A percentile compares a stretch with the other conserved stretches of the same genome.
Evolutionary conservation across 2,888 invertebrate genomes (phyloP).

Genomic region (Tiliacea citrago): DNA sequence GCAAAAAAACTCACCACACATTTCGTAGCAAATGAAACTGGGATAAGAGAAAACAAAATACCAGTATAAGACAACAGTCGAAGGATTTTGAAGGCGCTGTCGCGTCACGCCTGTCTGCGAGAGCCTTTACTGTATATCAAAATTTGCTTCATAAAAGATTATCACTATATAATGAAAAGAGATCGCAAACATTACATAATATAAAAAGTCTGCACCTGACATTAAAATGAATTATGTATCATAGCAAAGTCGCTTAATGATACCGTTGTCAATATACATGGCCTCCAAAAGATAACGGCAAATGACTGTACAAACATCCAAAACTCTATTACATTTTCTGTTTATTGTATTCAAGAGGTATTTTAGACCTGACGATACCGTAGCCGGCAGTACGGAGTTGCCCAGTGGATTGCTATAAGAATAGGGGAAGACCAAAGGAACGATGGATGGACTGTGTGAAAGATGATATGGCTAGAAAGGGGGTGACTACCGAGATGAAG

Average conservation of each 20-base stretch:
- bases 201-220: background rate
- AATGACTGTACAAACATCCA: constrained; percentile 57
- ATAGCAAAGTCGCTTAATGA: constrained; percentile 4
- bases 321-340: constrained; percentile 52
- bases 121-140: background rate
- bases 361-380: constrained; percentile 46
- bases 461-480: no score
- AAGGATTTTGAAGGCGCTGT: no score
- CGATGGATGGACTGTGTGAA: no score
- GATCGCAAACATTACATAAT: constrained; percentile 6
- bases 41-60: no score
- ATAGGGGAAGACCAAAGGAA: no score
- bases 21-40: no score
- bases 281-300: constrained; percentile 33
- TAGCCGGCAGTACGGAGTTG: no score
- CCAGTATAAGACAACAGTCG: no score
- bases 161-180: constrained; percentile 6
- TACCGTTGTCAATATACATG: constrained; percentile 22
- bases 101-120: no score
- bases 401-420: no score
- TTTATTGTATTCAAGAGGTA: constrained; percentile 32
- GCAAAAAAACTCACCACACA: no score
- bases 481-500: no score
- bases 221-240: constrained; percentile 4
- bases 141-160: constrained; percentile 5